These are phyloP conservation scores for Rhogogaster chlorosoma DNA, from an alignment of 2,888 invertebrate genomes.

Conservation along the genomic window DNA sequence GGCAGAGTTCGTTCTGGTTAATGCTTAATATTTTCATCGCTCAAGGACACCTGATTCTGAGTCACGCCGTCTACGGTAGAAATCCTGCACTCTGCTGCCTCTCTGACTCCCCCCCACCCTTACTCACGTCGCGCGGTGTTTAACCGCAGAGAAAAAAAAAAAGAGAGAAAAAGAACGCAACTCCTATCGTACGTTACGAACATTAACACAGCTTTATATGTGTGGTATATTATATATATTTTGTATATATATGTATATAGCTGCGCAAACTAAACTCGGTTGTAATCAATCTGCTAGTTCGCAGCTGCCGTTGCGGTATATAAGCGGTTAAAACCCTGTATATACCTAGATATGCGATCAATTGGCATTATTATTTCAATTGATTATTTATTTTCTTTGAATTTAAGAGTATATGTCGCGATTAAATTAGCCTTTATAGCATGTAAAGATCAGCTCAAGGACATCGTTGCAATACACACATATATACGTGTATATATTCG, in stretches of 20 bases:
- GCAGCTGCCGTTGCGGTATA: neutral
- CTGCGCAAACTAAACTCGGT: neutral
- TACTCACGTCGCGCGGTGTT: neutral
- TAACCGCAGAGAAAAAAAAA: neutral
- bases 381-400: neutral
- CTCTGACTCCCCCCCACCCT: neutral
- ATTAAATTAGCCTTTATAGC: neutral
- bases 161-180: neutral
- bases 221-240: neutral
- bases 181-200: neutral
- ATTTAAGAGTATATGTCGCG: neutral
- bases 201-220: neutral
- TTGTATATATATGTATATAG: neutral
- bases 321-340: neutral
- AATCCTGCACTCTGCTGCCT: neutral
- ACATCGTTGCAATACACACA: neutral
- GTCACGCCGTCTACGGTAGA: conserved; percentile 30
- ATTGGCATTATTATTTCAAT: neutral
- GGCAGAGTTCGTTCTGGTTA: conserved; percentile 27
- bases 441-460: neutral
- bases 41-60: conserved; percentile 41
- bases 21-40: conserved; percentile 26
- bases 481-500: neutral
- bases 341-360: neutral
- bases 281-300: conserved; percentile 8